A percentile compares a stretch with the other conserved stretches of the same genome.
These are phyloP conservation scores for Epirrhoe tristata DNA, from an alignment of 2,888 invertebrate genomes.

Conservation along the genomic window DNA sequence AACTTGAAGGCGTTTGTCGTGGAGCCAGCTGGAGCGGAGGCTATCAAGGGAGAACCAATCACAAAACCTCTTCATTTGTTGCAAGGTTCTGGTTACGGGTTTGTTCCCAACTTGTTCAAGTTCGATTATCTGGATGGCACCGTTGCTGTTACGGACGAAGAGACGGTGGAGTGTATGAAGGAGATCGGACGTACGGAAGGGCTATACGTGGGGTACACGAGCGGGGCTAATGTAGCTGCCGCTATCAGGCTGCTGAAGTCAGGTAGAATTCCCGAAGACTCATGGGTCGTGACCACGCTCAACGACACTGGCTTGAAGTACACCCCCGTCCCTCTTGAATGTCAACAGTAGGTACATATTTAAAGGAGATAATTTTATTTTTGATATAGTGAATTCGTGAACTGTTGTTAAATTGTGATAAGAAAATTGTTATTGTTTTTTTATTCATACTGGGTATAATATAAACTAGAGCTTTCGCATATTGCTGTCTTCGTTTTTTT, in stretches of 20 bases:
- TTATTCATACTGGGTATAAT: no score
- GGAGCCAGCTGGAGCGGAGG: conserved; percentile 74
- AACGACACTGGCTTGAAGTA: conserved; percentile 77
- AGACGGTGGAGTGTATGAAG: conserved; percentile 66
- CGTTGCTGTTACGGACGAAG: conserved; percentile 72
- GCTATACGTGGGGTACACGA: conserved; percentile 77
- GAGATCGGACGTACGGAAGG: conserved; percentile 75
- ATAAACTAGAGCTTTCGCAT: no score
- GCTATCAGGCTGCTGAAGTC: conserved; percentile 73
- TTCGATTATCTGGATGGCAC: conserved; percentile 74
- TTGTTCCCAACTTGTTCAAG: conserved; percentile 71
- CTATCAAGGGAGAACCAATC: conserved; percentile 71
- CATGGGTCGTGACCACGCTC: conserved; percentile 76
- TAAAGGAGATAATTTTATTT: no score
- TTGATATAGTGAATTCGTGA: neutral
- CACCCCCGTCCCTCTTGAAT: conserved; percentile 66
- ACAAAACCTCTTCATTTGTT: conserved; percentile 77
- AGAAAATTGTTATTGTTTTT: neutral
- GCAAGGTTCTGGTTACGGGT: conserved; percentile 79
- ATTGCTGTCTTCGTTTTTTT: no score
- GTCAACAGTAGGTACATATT: conserved; percentile 22
- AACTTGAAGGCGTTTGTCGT: conserved; percentile 69
- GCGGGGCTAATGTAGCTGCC: conserved; percentile 77
- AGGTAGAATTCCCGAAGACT: conserved; percentile 67
- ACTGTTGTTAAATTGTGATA: neutral